phyloP scores from a whole-genome alignment of 2,888 invertebrate species.

The Hyppa rectilinea region DNA sequence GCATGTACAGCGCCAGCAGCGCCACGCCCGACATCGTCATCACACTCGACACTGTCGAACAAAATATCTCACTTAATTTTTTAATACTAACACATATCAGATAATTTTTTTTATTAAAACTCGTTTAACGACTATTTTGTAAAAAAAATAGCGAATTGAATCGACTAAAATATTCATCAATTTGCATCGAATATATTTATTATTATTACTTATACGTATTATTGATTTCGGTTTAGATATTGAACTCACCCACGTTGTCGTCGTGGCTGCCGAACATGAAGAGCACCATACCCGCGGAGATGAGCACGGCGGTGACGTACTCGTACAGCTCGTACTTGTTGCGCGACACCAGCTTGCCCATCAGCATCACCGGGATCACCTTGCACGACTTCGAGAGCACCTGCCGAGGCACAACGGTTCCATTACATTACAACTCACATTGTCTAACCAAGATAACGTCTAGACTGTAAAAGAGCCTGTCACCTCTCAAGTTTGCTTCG shows the following conservation, averaged over 20 bases:
- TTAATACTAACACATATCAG: too few relatives aligned
- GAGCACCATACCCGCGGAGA: conserved; percentile 97
- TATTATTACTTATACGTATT: too few relatives aligned
- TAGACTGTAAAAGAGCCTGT: background rate
- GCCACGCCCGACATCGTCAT: conserved; percentile 96
- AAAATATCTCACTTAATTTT: too few relatives aligned
- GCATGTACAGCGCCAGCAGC: conserved; percentile 97
- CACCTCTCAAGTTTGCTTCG: too few relatives aligned
- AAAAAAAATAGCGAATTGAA: too few relatives aligned
- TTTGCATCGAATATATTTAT: too few relatives aligned
- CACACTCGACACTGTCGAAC: conserved; percentile 35
- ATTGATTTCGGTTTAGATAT: too few relatives aligned
- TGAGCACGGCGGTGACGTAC: conserved; percentile 96
- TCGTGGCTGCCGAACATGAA: conserved; percentile 96
- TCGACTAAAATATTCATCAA: too few relatives aligned
- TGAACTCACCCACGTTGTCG: conserved; percentile 85
- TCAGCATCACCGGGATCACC: conserved; percentile 99
- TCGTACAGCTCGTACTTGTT: conserved; percentile 97
- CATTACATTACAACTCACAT: background rate
- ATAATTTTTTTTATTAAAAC: too few relatives aligned
- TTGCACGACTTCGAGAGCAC: conserved; percentile 99
- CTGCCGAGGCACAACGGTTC: conserved; percentile 75
- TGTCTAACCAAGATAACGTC: too few relatives aligned
- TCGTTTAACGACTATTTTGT: too few relatives aligned
- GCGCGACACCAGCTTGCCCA: conserved; percentile 97